These are phyloP conservation scores for Oscheius onirici DNA, from an alignment of 2,888 invertebrate genomes.

Conservation along the genomic window DNA sequence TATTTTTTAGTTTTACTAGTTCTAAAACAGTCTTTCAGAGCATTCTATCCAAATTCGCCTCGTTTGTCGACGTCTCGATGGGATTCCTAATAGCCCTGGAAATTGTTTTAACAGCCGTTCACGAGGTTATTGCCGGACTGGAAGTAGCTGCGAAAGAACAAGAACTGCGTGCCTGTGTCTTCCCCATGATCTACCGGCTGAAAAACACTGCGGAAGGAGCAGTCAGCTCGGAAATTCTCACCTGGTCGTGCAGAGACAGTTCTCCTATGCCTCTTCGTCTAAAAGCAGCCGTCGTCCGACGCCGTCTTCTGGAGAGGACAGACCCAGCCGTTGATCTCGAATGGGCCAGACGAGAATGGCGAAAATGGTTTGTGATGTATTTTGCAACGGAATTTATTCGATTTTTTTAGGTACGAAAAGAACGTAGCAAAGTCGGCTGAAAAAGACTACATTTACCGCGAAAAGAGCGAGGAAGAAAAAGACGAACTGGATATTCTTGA, in stretches of 20 bases:
- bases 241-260: constrained; percentile 47
- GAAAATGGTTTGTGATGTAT: constrained; percentile 46
- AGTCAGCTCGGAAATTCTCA: constrained; percentile 30
- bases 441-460: constrained; percentile 60
- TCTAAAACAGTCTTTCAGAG: constrained; percentile 35
- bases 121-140: constrained; percentile 11
- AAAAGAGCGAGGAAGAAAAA: constrained; percentile 59
- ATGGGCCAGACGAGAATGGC: constrained; percentile 56
- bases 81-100: constrained; percentile 39
- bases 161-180: constrained; percentile 34
- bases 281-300: constrained; percentile 43
- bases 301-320: constrained; percentile 21
- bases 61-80: constrained; percentile 48
- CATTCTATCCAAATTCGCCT: constrained; percentile 38
- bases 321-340: constrained; percentile 42
- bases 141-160: constrained; percentile 9
- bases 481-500: constrained; percentile 49
- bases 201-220: background rate
- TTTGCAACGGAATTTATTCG: background rate
- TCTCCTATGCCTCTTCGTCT: constrained; percentile 54
- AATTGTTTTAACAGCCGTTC: constrained; percentile 8
- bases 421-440: constrained; percentile 35
- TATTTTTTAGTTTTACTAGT: background rate
- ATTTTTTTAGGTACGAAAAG: constrained; percentile 30
- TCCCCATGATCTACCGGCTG: constrained; percentile 33